Conservation (phyloP, 2,888 invertebrate genomes). For the Tinea semifulvella region DNA sequence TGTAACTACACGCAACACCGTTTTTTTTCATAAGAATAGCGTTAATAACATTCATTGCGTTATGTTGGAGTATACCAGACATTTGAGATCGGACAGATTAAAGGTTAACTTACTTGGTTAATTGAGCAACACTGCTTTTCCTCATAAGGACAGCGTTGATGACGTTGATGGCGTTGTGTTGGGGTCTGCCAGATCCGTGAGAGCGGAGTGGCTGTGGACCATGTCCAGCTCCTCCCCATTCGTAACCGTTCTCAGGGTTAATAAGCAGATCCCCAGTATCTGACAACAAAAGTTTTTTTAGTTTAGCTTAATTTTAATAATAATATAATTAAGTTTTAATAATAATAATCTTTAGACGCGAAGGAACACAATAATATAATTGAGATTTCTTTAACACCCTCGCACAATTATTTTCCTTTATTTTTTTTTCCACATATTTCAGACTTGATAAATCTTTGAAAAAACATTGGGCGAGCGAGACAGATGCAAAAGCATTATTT, state of each 20-base stretch:
- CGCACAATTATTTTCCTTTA: no score
- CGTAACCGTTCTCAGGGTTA: conserved; percentile 53
- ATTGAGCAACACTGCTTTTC: conserved; percentile 68
- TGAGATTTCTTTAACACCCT: no score
- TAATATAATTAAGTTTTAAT: no score
- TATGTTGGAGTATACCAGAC: conserved; percentile 45
- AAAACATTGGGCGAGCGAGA: no score
- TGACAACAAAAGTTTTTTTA: conserved; percentile 24
- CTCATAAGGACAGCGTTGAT: conserved; percentile 73
- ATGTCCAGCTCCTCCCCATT: conserved; percentile 43
- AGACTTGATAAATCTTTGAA: no score
- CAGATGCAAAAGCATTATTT: no score
- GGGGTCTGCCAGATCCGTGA: conserved; percentile 32
- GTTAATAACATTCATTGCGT: conserved; percentile 76
- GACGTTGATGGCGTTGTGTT: conserved; percentile 73
- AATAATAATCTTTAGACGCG: no score
- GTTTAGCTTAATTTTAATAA: conserved; percentile 10
- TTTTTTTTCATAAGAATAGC: conserved; percentile 72
- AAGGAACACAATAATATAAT: no score
- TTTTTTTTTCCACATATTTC: no score
- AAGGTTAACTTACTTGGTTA: conserved; percentile 68
- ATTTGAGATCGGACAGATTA: conserved; percentile 35
- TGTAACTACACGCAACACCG: no score
- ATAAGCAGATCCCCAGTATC: conserved; percentile 56
- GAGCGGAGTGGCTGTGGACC: conserved; percentile 35